phyloP scores from a whole-genome alignment of 2,888 invertebrate genomes.

The Eupithecia subumbrata region DNA sequence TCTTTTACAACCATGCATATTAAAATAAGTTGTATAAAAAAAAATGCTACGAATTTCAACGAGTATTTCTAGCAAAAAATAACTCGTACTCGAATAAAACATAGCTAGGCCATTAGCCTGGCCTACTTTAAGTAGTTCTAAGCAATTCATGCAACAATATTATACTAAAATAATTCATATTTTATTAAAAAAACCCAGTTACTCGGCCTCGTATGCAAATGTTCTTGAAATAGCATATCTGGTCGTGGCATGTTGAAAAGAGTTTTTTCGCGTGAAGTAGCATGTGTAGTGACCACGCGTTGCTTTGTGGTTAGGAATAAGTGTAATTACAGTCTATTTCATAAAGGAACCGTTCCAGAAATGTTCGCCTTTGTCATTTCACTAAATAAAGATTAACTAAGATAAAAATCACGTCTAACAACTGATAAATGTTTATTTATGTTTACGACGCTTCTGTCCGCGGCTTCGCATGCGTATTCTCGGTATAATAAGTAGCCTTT shows the following conservation, averaged over 20 bases:
- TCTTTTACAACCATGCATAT: no score
- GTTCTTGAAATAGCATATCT: conserved; percentile 5
- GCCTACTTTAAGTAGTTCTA: background rate
- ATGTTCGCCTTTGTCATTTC: no score
- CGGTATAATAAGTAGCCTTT: no score
- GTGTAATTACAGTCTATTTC: background rate
- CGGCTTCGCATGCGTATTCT: no score
- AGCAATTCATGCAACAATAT: background rate
- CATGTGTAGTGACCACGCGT: background rate
- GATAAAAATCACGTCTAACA: no score
- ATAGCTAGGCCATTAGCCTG: background rate
- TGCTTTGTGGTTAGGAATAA: background rate
- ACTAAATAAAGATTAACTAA: no score
- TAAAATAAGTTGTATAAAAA: no score
- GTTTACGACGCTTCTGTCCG: no score
- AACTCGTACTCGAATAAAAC: background rate
- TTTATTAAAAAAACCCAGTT: background rate
- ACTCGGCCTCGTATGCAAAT: background rate
- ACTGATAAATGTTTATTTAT: no score
- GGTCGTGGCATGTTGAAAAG: background rate
- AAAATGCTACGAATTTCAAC: no score
- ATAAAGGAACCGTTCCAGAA: background rate
- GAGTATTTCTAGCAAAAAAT: background rate
- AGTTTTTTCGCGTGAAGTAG: background rate
- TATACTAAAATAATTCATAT: background rate